Conservation (phyloP, 2,113 vertebrate genomes). For the Oryzias woworae region DNA sequence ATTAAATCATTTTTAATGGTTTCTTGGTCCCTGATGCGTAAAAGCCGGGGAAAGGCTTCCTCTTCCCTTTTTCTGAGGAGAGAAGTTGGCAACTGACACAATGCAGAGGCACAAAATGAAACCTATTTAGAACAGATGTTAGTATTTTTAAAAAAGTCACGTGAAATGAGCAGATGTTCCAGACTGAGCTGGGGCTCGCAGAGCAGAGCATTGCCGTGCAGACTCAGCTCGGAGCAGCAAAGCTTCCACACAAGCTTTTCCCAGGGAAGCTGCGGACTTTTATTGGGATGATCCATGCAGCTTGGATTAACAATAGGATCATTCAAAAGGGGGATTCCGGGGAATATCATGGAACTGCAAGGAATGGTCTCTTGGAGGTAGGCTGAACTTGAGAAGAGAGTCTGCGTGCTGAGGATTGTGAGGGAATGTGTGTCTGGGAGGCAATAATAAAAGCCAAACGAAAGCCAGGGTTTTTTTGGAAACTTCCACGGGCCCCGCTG, state of each 20-base stretch:
- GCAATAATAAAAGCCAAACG: conserved; percentile 13
- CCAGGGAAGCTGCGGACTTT: background rate
- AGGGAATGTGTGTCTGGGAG: conserved; percentile 11
- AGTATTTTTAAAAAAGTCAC: conserved; percentile 84
- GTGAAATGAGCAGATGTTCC: conserved; percentile 89
- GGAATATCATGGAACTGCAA: conserved; percentile 1
- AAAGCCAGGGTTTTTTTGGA: conserved; percentile 23
- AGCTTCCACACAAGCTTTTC: background rate
- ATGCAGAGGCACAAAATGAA: conserved; percentile 86
- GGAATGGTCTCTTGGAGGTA: conserved; percentile 41
- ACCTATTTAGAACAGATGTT: conserved; percentile 93
- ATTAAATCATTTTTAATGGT: too few species aligned
- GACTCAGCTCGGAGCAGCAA: conserved; percentile 44
- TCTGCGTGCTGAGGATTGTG: background rate
- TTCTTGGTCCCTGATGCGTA: conserved; percentile 10
- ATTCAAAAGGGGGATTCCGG: conserved; percentile 30
- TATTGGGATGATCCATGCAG: background rate
- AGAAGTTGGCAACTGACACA: conserved; percentile 81
- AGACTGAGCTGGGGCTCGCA: conserved; percentile 75
- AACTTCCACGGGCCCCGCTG: conserved; percentile 22
- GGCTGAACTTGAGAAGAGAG: background rate
- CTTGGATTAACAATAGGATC: conserved; percentile 39
- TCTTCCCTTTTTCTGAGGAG: conserved; percentile 43
- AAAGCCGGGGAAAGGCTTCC: conserved; percentile 39
- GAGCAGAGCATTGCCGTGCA: conserved; percentile 67